Conservation (phyloP, 2,888 invertebrate species). For the Rhopalosiphum nymphaeae region DNA sequence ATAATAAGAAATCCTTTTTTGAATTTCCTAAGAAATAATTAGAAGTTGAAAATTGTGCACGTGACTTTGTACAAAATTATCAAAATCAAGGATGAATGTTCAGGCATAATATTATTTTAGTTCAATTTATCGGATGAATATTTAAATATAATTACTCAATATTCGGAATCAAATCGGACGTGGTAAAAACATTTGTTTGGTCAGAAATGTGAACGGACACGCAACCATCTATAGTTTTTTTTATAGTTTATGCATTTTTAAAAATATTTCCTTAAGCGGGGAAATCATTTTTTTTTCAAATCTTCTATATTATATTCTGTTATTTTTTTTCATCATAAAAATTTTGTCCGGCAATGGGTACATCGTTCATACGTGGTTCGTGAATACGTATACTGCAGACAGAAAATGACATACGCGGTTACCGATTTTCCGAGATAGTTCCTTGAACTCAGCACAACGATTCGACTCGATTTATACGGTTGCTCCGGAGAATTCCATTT, state of each 20-base stretch:
- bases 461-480: constrained; percentile 57
- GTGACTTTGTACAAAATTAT: neutral
- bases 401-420: constrained; percentile 36
- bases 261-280: constrained; percentile 3
- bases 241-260: constrained; percentile 20
- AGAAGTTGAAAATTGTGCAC: neutral
- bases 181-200: neutral
- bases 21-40: neutral
- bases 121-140: constrained; percentile 22
- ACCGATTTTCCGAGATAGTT: constrained; percentile 62
- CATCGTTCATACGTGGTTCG: neutral
- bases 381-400: neutral
- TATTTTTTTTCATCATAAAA: constrained; percentile 21
- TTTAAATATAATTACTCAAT: neutral
- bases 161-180: neutral
- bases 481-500: constrained; percentile 34
- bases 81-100: neutral
- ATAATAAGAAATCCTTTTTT: neutral
- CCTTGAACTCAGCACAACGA: constrained; percentile 52
- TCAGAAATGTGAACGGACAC: neutral
- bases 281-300: constrained; percentile 4
- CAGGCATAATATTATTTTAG: neutral
- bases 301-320: neutral
- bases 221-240: neutral
- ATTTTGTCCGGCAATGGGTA: neutral